Conservation (phyloP, 2,888 invertebrate genomes). For the Cryptus armator region DNA sequence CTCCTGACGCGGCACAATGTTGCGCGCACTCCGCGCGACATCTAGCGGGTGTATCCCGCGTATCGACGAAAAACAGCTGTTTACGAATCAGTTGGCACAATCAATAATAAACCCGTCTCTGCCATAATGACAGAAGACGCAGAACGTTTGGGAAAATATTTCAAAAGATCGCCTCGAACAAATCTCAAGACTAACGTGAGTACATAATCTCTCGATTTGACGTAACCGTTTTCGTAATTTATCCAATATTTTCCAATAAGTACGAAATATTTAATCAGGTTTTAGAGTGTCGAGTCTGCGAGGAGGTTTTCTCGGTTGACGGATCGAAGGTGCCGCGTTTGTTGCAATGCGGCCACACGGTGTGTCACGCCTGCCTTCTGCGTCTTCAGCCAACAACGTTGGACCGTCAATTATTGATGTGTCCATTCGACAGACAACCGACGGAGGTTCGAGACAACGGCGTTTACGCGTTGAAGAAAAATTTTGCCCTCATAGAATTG, state of each 20-base stretch:
- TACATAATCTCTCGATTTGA: not conserved
- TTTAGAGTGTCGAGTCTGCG: slow-evolving; percentile 87
- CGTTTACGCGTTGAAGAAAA: slow-evolving; percentile 86
- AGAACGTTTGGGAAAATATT: slow-evolving; percentile 73
- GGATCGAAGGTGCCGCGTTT: slow-evolving; percentile 87
- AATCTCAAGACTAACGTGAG: slow-evolving; percentile 65
- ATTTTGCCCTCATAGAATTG: slow-evolving; percentile 87
- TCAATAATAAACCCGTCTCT: not conserved
- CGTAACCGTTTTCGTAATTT: not conserved
- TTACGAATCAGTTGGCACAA: not conserved
- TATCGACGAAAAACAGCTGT: not conserved
- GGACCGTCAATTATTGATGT: slow-evolving; percentile 82
- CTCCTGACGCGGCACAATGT: too few relatives aligned
- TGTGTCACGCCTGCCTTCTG: slow-evolving; percentile 87
- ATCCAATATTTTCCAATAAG: not conserved
- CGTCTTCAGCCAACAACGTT: slow-evolving; percentile 82
- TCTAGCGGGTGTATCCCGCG: not conserved
- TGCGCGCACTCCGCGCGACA: too few relatives aligned
- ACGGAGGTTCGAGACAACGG: slow-evolving; percentile 85
- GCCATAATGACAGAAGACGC: slow-evolving; percentile 75
- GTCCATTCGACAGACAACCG: slow-evolving; percentile 87
- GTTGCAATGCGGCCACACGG: slow-evolving; percentile 86
- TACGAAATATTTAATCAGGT: slow-evolving; percentile 77
- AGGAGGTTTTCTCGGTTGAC: slow-evolving; percentile 86
- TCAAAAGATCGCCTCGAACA: slow-evolving; percentile 73